Evolutionary conservation across 2,113 vertebrate species (phyloP), one percentile per base, ranked within the genome.

Genomic region (Cyphomyrus discorhynchus): DNA sequence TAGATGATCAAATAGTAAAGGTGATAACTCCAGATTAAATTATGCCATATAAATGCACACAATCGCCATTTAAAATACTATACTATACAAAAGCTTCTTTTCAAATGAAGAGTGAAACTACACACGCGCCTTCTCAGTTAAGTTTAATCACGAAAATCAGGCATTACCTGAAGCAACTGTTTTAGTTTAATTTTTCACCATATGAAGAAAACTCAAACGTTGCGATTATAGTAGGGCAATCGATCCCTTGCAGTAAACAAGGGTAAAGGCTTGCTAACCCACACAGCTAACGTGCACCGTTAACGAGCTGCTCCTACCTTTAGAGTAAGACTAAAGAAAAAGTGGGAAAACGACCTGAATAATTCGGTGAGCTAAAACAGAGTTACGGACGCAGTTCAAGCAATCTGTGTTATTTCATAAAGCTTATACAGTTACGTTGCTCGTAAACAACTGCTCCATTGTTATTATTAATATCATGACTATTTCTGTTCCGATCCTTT

Each of bases 401-500:
- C n/a, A 50, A 15, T 13, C 49, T n/a, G 47, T 0, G 35, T 46
- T 6, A 53, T 88, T 56, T 86, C 45, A 87, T 88, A 87, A 35
- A 91, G 89, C 82, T 89, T 47, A 91, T 91, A 24, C 74, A 66
- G 27, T 88, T 45, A 83, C 21, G 85, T 4, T 49, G 24, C 62
- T 89, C 58, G 87, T 90, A 90, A 92, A 94, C 49, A 91, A 88
- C 91, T 42, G 19, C 86, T 58, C 47, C 80, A 62, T 88, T 80
- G 88, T 50, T 92, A 91, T 91, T 93, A 89, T 89, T 93, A 92
- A 58, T 85, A 45, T 89, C 77, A 85, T 90, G 21, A 88, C 58
- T 46, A 74, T 88, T 90, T 92, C 88, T 92, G 94, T 91, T 92
- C 89, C 86, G 84, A 94, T 74, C 91, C 89, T 92, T 91, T 92